phyloP scores from a whole-genome alignment of 2,797 vertebrate genomes.

The Hydrocynus forskahlii region DNA sequence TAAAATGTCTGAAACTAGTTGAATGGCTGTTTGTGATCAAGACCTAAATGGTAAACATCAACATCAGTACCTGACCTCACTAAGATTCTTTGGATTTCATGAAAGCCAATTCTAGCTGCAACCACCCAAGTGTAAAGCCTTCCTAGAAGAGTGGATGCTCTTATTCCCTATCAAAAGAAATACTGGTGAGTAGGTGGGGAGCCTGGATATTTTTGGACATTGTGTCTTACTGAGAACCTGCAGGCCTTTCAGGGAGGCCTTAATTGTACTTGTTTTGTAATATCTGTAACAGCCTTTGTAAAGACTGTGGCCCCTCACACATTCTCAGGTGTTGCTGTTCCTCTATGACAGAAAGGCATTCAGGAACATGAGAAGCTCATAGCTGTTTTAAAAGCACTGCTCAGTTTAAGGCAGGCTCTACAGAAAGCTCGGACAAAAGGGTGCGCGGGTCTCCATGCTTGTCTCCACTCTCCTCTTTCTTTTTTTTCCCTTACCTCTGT shows the following conservation, averaged over 20 bases:
- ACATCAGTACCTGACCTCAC: neutral
- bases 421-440: conserved; percentile 39
- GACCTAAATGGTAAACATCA: neutral
- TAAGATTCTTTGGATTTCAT: neutral
- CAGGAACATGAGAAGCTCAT: conserved; percentile 56
- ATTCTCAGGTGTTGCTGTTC: conserved; percentile 39
- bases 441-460: conserved; percentile 9
- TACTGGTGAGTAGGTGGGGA: neutral
- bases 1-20: neutral
- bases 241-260: neutral
- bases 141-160: neutral
- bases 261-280: conserved; percentile 7
- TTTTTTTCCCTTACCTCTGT: conserved; percentile 33
- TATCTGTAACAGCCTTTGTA: conserved; percentile 26
- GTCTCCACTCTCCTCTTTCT: conserved; percentile 32
- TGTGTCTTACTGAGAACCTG: neutral
- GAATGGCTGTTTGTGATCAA: neutral
- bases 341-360: conserved; percentile 35
- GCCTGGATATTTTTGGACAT: neutral
- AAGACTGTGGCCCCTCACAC: conserved; percentile 15
- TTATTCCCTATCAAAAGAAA: neutral
- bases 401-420: conserved; percentile 48
- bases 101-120: neutral
- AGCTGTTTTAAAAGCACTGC: conserved; percentile 44
- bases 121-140: neutral